These are phyloP conservation scores for Eupithecia subumbrata DNA, from an alignment of 2,888 invertebrate species.

Conservation along the genomic window DNA sequence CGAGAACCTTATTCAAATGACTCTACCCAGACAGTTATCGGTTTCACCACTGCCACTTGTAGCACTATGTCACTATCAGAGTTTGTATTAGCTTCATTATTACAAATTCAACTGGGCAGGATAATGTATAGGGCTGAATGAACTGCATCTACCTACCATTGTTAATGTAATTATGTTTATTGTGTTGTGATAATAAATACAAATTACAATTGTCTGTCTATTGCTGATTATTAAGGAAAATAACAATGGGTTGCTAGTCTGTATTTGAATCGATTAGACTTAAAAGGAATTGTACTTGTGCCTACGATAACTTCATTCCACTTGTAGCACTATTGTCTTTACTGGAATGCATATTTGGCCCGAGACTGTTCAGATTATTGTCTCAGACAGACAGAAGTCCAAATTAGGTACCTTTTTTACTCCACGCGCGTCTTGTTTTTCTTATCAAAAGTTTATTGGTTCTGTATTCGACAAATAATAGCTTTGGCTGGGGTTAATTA, in stretches of 20 bases:
- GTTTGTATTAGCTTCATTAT: constrained; percentile 43
- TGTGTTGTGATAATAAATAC: constrained; percentile 44
- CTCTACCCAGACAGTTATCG: constrained; percentile 37
- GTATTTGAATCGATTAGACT: constrained; percentile 28
- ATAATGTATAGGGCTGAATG: constrained; percentile 48
- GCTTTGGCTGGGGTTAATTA: neutral
- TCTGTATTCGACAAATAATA: neutral
- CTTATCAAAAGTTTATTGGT: neutral
- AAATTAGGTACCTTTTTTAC: neutral
- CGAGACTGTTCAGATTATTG: neutral
- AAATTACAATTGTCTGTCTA: constrained; percentile 44
- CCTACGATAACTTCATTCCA: constrained; percentile 23
- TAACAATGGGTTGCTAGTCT: constrained; percentile 32
- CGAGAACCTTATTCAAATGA: constrained; percentile 49
- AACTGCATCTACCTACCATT: constrained; percentile 40
- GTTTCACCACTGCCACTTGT: constrained; percentile 47
- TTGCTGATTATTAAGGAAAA: constrained; percentile 38
- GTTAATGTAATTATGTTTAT: constrained; percentile 43
- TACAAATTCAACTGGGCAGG: constrained; percentile 46
- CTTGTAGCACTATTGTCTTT: constrained; percentile 19
- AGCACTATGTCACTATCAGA: constrained; percentile 48
- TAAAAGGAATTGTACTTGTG: constrained; percentile 21
- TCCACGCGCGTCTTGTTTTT: neutral
- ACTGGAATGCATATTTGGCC: constrained; percentile 2
- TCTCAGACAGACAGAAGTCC: neutral